Conservation (phyloP, 2,113 vertebrate species). For the Furnarius figulus region DNA sequence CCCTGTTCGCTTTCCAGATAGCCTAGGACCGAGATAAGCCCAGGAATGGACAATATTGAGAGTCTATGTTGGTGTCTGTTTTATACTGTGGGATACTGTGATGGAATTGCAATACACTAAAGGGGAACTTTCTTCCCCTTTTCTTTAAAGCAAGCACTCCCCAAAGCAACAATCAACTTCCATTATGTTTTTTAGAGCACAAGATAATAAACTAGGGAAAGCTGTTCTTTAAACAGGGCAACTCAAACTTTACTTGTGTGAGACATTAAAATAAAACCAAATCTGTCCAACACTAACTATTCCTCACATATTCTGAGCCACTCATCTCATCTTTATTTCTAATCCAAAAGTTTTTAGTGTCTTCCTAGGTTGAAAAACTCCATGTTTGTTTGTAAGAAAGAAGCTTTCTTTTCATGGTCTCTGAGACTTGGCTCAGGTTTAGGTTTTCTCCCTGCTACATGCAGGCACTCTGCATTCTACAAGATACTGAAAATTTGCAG, state of each 20-base stretch:
- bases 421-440: background rate
- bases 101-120: background rate
- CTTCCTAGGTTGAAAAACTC: background rate
- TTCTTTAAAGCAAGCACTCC: background rate
- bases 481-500: background rate
- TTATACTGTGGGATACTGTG: background rate
- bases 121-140: background rate
- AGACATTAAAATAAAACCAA: background rate
- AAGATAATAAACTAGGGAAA: background rate
- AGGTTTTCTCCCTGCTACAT: background rate
- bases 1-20: background rate
- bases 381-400: background rate
- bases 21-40: background rate
- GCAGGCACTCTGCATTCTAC: background rate
- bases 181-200: background rate
- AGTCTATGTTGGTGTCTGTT: background rate
- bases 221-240: background rate
- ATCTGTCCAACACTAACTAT: background rate
- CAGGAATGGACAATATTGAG: background rate
- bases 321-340: background rate
- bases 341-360: background rate
- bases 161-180: background rate
- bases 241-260: background rate
- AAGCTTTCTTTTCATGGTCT: background rate
- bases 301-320: background rate